A percentile compares a stretch with the other conserved stretches of the same genome.
phyloP scores from a whole-genome alignment of 2,113 vertebrate genomes.

The Mesitornis unicolor region DNA sequence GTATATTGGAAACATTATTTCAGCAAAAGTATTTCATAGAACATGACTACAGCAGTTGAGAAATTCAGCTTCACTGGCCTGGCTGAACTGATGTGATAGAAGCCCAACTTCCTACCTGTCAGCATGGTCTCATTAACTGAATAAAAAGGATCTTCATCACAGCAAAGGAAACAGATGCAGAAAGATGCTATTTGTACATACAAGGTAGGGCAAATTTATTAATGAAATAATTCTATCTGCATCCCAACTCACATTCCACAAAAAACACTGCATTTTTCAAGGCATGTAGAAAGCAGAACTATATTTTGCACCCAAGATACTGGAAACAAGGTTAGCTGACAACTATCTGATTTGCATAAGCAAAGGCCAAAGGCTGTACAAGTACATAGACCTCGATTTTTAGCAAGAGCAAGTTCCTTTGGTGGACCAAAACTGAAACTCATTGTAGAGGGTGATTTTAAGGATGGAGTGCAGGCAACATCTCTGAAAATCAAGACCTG shows the following conservation, averaged over 20 bases:
- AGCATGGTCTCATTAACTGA: constrained; percentile 45
- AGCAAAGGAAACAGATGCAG: constrained; percentile 41
- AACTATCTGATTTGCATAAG: not conserved
- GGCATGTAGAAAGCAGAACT: not conserved
- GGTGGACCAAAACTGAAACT: not conserved
- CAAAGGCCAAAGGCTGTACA: not conserved
- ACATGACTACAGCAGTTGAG: constrained; percentile 32
- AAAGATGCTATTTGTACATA: not conserved
- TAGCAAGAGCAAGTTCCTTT: not conserved
- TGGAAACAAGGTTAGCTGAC: not conserved
- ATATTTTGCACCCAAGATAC: not conserved
- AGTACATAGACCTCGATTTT: not conserved
- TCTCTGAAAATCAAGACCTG: not conserved
- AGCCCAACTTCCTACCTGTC: constrained; percentile 57
- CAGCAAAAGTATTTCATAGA: not conserved
- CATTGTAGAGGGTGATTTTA: not conserved
- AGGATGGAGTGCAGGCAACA: not conserved
- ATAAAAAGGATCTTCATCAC: constrained; percentile 14
- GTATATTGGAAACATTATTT: not conserved
- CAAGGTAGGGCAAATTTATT: not conserved
- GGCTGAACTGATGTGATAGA: constrained; percentile 19
- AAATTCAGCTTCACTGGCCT: constrained; percentile 50
- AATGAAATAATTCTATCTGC: not conserved
- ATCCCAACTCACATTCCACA: not conserved
- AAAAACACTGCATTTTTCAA: not conserved